Base-by-base conservation (phyloP, 2,797 vertebrate species). In the Thunnus albacares region DNA sequence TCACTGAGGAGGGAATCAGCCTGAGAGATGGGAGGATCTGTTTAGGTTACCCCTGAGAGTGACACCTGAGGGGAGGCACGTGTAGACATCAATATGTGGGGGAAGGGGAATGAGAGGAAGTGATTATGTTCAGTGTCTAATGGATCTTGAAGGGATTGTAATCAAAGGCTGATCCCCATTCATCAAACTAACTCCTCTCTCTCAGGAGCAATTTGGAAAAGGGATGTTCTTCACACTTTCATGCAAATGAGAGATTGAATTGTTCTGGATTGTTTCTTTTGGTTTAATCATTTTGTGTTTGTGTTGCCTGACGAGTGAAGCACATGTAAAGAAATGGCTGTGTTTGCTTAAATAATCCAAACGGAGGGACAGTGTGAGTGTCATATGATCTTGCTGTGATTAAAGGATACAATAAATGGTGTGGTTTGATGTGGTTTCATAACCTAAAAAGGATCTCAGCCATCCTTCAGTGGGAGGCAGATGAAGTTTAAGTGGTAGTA, bases 121-220 rank as follows among this genome's bases (percentile, higher is more conserved):
- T 75, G 84, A 89, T 92, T 90, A 92, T 78, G 66, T 84, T 82
- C 69, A 59, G 77, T 83, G 77, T 89, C 62, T 89, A 82, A 90
- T 89, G 82, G 90, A 87, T 86, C 76, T 75, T 83, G 73, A 84
- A 77, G 78, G 88, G 80, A 86, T 88, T 85, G 86, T 86, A 91
- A 90, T 93, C 88, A 90, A 91, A 87, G 83, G 71, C 65, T 75
- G 79, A 81, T 71, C 73, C 67, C 45, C 75, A 77, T 84, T 87
- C 73, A 88, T 88, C 87, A 87, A 75, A 81, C 70, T 43, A 69
- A 68, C 77, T 73, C 67, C 67, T 38, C 75, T 79, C 86, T 87
- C 89, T 83, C 58, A 74, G 62, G 84, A 83, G 64, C 65, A 81
- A 86, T 89, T 88, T 81, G 77, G 58, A 58, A 79, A 76, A 73